Percentiles rank a stretch among this genome's conserved stretches.
Evolutionary conservation across 2,113 vertebrate species (phyloP).

Genomic region (Neolamprologus sp.): DNA sequence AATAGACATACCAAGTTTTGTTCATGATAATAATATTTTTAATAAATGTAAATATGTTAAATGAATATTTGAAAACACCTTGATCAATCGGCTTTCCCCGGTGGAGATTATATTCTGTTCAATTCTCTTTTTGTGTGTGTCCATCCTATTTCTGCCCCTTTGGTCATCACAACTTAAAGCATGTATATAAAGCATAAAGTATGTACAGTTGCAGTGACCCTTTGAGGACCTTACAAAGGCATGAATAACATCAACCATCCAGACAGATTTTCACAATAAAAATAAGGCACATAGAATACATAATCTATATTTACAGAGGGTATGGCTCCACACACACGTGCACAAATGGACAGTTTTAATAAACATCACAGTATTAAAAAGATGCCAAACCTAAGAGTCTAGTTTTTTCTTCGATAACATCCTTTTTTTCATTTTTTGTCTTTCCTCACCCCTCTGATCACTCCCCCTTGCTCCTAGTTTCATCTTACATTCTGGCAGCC

Average conservation of each 20-base stretch:
- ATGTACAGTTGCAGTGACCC: background rate
- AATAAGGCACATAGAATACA: constrained; percentile 34
- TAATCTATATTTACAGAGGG: constrained; percentile 59
- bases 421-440: background rate
- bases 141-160: background rate
- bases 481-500: background rate
- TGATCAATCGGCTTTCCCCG: background rate
- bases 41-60: background rate
- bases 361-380: constrained; percentile 68
- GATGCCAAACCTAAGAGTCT: background rate
- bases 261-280: background rate
- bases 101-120: background rate
- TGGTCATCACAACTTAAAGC: background rate
- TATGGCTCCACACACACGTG: constrained; percentile 41
- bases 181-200: background rate
- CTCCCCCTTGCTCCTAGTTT: background rate
- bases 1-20: background rate
- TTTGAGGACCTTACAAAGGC: background rate
- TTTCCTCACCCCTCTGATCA: background rate
- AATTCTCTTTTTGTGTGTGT: background rate
- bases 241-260: background rate
- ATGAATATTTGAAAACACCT: background rate
- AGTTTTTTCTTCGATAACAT: background rate
- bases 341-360: constrained; percentile 37
- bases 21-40: background rate